Conservation (phyloP, 2,888 invertebrate genomes). For the Ormyrus pomaceus region DNA sequence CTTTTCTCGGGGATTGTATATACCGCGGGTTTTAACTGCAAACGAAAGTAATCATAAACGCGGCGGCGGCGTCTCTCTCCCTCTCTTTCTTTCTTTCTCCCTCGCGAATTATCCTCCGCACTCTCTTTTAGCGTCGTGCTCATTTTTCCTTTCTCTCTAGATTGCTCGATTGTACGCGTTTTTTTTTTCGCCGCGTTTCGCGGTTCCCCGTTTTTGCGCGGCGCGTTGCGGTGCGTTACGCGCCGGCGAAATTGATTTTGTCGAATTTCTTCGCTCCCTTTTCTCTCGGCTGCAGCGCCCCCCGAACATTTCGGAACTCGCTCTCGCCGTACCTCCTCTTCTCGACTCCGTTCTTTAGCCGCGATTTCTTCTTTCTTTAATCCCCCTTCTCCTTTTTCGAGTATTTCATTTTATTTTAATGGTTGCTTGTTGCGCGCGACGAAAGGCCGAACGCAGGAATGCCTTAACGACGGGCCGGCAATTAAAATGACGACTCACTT, state of each 20-base stretch:
- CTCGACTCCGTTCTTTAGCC: too few relatives aligned
- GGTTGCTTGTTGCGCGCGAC: too few relatives aligned
- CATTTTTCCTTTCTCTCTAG: slow-evolving; percentile 34
- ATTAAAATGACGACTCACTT: slow-evolving; percentile 1
- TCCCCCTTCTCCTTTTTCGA: too few relatives aligned
- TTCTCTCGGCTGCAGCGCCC: too few relatives aligned
- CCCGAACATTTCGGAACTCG: too few relatives aligned
- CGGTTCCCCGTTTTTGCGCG: neutral
- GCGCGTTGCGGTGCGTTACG: slow-evolving; percentile 2
- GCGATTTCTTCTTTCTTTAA: too few relatives aligned
- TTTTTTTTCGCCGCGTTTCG: neutral
- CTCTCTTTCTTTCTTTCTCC: neutral
- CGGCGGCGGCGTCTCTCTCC: neutral
- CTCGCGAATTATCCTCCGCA: slow-evolving; percentile 36
- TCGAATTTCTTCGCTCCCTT: slow-evolving; percentile 13
- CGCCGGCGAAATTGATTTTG: slow-evolving; percentile 35
- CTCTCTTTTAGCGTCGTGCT: slow-evolving; percentile 13
- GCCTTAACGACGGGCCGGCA: neutral
- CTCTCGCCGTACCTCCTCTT: too few relatives aligned
- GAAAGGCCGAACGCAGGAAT: too few relatives aligned
- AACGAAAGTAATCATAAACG: slow-evolving; percentile 53
- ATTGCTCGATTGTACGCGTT: too few relatives aligned
- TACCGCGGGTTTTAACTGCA: slow-evolving; percentile 28
- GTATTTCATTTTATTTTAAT: too few relatives aligned
- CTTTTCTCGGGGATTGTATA: neutral